Base-by-base conservation (phyloP, 1,140 invertebrate species). In the Campoletis sonorensis region DNA sequence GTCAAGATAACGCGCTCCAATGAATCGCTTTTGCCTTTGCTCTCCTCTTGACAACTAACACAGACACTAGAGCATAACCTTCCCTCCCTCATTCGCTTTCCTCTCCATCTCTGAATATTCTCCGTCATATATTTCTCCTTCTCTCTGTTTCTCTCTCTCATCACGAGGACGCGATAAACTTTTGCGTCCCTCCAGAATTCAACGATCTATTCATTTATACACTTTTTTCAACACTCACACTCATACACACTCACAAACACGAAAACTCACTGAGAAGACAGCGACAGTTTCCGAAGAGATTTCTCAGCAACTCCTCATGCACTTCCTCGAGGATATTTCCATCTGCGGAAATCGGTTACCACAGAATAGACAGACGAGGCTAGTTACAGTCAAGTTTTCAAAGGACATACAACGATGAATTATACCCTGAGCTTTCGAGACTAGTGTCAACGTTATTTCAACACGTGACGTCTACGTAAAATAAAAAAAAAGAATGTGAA, bases 1-100 rank as follows among this genome's bases (percentile, higher is more conserved):
- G 79, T 72, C 21, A 72, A 54, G 49, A 71, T 61, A 71, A 75
- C 40, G 37, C 37, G 61, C 64, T 27, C 15, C 18, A 64, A 64
- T 21, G 61, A 67, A 79, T 70, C 77, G 58, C 58, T 67, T 67
- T 70, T 68, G 27, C n/a, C 30, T 79, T 30, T 37, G 45, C 45
- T 51, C 73, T 58, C 45, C 23, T 30, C 54, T 76, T 45, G 23
- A 54, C 23, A 64, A 76, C 54, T 23, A 26, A 58, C 26, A 76
- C 45, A 64, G 61, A 64, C 61, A 27, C 23, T n/a, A 61, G 21
- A 61, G 61, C 61, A 18, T 26, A 16, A 64, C 54, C 21, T 58
- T 23, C 13, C 54, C 21, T n/a, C 18, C 21, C 54, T 58, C 54
- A 1, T 23, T 58, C 54, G n/a, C 54, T 45, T 13, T 11, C 40